Base-by-base conservation (phyloP, 2,888 invertebrate genomes). In the Apodemia mormo region DNA sequence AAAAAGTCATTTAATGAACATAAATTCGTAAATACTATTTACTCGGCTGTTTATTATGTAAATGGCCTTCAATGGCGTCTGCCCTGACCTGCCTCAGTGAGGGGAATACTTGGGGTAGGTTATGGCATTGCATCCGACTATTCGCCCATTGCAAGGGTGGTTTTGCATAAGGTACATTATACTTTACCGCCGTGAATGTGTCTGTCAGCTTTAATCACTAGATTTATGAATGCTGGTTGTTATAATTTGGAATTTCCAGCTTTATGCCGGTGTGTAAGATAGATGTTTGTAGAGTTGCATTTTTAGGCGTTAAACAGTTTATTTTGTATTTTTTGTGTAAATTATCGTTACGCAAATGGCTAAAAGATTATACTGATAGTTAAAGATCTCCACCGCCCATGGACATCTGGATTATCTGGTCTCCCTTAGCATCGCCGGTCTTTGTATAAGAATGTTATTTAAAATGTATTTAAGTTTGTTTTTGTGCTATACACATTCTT, bases 91-190 rank as follows among this genome's bases (percentile, higher is more conserved):
- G 82, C 86, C 88, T 82, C 88, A 85, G 83, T 82, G 85, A 86
- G 90, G 90, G 90, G 89, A 87, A 84, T 80, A 83, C 85, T 88
- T 88, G 86, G 87, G 89, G 90, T 89, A 90, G 91, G 90, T 86
- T 90, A 89, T 89, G 89, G 90, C 81, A 85, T 86, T 91, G 91
- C 90, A 91, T 86, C 87, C 85, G 85, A 85, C 85, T 84, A 84
- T 85, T 82, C 85, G 82, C 83, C 84, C 81, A 84, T 82, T 89
- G 90, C 89, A 88, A 85, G 86, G 88, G 89, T 84, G 89, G 88
- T 85, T 86, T 85, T 86, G 86, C 87, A 89, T 87, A 89, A 89
- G 82, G 87, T 83, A 81, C 80, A 76, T 78, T 84, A 82, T 85
- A 86, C 82, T 84, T n/a, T 82, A 81, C 82, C 81, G 81, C 79